phyloP scores from a whole-genome alignment of 2,888 invertebrate species.

The Phengaris arion region DNA sequence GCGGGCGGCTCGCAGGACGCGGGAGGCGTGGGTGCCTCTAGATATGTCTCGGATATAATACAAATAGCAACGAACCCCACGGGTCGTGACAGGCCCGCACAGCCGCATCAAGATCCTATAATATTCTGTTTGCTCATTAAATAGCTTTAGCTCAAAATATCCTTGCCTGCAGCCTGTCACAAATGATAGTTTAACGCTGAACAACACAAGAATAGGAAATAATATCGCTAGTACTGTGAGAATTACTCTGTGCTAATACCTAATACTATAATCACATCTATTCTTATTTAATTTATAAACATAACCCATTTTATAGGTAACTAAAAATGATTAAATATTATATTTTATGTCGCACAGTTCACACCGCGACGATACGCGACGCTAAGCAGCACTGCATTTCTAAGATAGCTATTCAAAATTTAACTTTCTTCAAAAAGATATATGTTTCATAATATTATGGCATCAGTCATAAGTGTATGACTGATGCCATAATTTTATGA shows the following conservation, averaged over 20 bases:
- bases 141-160: constrained; percentile 20
- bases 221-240: not conserved
- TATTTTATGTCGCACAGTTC: too few relatives aligned
- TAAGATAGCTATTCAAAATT: too few relatives aligned
- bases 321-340: too few relatives aligned
- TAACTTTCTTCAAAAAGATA: too few relatives aligned
- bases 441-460: too few relatives aligned
- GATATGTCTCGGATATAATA: constrained; percentile 50
- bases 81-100: constrained; percentile 56
- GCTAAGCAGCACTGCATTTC: too few relatives aligned
- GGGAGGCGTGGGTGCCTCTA: constrained; percentile 45
- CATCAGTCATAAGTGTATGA: too few relatives aligned
- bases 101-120: constrained; percentile 43
- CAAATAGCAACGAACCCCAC: constrained; percentile 36
- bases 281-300: not conserved
- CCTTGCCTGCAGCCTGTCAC: not conserved
- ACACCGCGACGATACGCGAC: too few relatives aligned
- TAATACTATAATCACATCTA: not conserved
- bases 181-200: constrained; percentile 7
- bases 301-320: too few relatives aligned
- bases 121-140: constrained; percentile 29
- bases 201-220: not conserved
- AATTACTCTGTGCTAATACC: not conserved
- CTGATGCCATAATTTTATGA: too few relatives aligned
- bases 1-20: constrained; percentile 20